Conservation (phyloP, 2,888 invertebrate species). For the Sarcophaga subvicina region DNA sequence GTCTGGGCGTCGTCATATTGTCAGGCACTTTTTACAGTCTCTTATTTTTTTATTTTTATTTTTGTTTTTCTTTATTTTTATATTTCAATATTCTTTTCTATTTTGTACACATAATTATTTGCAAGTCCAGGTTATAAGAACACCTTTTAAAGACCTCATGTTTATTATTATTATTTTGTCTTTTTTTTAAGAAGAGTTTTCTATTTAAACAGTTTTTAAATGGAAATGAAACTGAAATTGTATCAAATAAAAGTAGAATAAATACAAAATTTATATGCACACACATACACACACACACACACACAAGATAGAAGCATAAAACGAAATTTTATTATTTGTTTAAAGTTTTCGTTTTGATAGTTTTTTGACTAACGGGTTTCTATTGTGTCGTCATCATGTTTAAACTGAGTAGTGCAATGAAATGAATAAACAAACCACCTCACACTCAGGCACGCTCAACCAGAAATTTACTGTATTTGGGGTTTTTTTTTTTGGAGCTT, state of each 20-base stretch:
- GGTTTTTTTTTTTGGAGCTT: constrained; percentile 10
- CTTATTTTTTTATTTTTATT: constrained; percentile 10
- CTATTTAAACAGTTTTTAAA: neutral
- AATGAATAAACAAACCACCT: neutral
- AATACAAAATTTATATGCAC: neutral
- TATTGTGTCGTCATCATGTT: constrained; percentile 54
- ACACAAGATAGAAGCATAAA: neutral
- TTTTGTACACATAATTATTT: neutral
- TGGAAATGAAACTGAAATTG: constrained; percentile 57
- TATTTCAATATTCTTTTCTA: neutral
- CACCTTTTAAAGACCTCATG: constrained; percentile 61
- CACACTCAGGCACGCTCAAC: too few species aligned
- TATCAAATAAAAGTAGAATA: neutral
- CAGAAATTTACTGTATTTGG: neutral
- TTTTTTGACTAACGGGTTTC: constrained; percentile 57
- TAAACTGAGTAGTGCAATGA: neutral
- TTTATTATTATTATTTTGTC: constrained; percentile 26
- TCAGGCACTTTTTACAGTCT: constrained; percentile 30
- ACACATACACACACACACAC: constrained; percentile 2
- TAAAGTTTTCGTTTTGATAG: constrained; percentile 22
- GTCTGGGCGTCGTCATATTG: constrained; percentile 62
- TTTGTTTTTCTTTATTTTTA: constrained; percentile 27
- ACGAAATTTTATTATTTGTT: constrained; percentile 23
- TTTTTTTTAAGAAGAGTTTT: neutral
- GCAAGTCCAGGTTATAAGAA: constrained; percentile 51